Evolutionary conservation across 1,140 invertebrate species (phyloP).

Genomic region (Trigoniulus corallinus): DNA sequence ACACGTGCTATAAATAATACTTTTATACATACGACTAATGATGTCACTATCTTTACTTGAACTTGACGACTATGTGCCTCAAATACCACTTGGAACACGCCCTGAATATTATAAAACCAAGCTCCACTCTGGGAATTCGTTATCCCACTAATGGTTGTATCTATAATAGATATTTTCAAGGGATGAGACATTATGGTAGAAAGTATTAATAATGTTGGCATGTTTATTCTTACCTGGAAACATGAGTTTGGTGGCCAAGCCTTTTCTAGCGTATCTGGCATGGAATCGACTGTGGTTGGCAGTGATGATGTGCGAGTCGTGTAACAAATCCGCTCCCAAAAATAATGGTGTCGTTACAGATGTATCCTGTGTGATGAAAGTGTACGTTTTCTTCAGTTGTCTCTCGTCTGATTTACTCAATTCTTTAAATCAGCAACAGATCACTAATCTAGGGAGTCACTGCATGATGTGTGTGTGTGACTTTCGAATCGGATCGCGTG

Average conservation of each 20-base stretch:
- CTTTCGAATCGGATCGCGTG: no score
- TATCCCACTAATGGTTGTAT: slow-evolving; percentile 13
- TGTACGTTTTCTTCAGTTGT: no score
- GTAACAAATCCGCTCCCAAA: slow-evolving; percentile 17
- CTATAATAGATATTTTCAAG: slow-evolving; percentile 12
- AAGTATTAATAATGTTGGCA: no score
- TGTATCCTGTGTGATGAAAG: background rate
- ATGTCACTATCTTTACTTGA: slow-evolving; percentile 11
- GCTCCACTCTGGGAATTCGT: slow-evolving; percentile 12
- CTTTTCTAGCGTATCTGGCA: slow-evolving; percentile 15
- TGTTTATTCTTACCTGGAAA: no score
- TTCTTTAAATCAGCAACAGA: no score
- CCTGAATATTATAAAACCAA: slow-evolving; percentile 19
- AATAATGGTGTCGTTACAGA: slow-evolving; percentile 11
- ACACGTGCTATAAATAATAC: no score
- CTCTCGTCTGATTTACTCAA: no score
- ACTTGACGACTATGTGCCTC: slow-evolving; percentile 13
- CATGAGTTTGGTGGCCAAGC: slow-evolving; percentile 18
- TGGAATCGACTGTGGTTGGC: slow-evolving; percentile 17
- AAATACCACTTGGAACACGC: slow-evolving; percentile 18
- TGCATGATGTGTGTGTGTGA: no score
- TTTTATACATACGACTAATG: background rate
- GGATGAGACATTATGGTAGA: no score
- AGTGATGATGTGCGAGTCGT: slow-evolving; percentile 5
- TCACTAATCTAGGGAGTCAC: no score